Conservation (phyloP, 2,888 invertebrate genomes). For the Dione juno region DNA sequence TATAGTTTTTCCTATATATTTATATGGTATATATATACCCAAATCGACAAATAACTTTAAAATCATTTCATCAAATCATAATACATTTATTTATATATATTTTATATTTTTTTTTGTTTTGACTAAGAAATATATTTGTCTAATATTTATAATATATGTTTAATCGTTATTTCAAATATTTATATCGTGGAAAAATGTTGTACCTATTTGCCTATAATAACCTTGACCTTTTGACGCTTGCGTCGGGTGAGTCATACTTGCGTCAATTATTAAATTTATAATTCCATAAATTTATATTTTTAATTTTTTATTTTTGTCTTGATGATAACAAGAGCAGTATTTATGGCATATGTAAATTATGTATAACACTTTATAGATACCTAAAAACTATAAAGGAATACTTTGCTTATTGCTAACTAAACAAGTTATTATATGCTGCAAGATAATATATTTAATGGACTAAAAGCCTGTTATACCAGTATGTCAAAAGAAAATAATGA, state of each 20-base stretch:
- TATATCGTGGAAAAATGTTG: slow-evolving; percentile 28
- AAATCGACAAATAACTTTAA: not conserved
- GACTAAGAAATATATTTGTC: not conserved
- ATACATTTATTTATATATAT: not conserved
- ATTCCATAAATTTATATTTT: not conserved
- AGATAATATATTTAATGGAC: slow-evolving; percentile 8
- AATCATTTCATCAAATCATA: not conserved
- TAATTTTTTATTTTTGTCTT: not conserved
- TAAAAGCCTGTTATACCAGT: slow-evolving; percentile 21
- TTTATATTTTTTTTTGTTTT: not conserved
- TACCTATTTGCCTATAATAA: slow-evolving; percentile 37
- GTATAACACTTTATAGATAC: not conserved
- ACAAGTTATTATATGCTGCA: not conserved
- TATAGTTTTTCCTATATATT: too few species aligned
- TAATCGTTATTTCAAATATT: not conserved
- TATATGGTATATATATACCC: not conserved
- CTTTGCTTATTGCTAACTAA: slow-evolving; percentile 1
- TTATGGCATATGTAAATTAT: not conserved
- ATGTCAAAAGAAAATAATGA: slow-evolving; percentile 9
- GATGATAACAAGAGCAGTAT: not conserved
- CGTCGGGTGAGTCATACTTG: slow-evolving; percentile 37
- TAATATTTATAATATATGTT: not conserved
- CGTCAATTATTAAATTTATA: slow-evolving; percentile 26
- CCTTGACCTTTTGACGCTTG: slow-evolving; percentile 45
- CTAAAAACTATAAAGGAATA: not conserved